phyloP scores from a whole-genome alignment of 1,140 invertebrate genomes.

The Drosophila kikkawai region DNA sequence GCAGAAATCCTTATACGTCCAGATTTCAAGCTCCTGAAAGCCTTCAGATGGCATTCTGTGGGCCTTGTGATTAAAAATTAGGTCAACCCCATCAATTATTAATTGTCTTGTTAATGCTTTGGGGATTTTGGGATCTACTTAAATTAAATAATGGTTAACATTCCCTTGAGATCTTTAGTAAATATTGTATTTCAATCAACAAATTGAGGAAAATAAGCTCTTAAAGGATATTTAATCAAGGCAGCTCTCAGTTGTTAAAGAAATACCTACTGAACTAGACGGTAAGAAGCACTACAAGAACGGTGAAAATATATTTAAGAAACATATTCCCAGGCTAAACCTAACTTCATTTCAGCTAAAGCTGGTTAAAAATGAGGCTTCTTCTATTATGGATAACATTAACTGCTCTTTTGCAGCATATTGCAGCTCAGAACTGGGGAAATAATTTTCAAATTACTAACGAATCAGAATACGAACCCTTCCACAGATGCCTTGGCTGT shows the following conservation, averaged over 20 bases:
- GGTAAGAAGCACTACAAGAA: not conserved
- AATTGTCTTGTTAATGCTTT: not conserved
- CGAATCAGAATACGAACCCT: not conserved
- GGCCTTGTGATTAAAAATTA: not conserved
- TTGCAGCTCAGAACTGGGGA: not conserved
- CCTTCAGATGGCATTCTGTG: too few species aligned
- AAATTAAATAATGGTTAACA: not conserved
- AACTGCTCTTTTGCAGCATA: not conserved
- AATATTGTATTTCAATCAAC: constrained; percentile 1
- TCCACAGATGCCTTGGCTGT: constrained; percentile 4
- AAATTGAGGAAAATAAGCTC: not conserved
- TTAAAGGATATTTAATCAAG: not conserved
- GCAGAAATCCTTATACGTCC: too few species aligned
- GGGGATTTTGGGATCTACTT: not conserved
- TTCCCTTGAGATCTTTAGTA: not conserved
- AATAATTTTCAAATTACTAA: not conserved
- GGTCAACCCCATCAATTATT: not conserved
- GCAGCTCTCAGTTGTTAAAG: not conserved
- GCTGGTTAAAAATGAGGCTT: not conserved
- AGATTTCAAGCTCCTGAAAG: too few species aligned
- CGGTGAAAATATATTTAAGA: not conserved
- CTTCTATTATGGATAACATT: not conserved
- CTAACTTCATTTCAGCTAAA: not conserved
- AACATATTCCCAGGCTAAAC: not conserved
- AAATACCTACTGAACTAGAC: not conserved